These are phyloP conservation scores for Huso huso DNA, from an alignment of 2,797 vertebrate genomes.

Conservation along the genomic window DNA sequence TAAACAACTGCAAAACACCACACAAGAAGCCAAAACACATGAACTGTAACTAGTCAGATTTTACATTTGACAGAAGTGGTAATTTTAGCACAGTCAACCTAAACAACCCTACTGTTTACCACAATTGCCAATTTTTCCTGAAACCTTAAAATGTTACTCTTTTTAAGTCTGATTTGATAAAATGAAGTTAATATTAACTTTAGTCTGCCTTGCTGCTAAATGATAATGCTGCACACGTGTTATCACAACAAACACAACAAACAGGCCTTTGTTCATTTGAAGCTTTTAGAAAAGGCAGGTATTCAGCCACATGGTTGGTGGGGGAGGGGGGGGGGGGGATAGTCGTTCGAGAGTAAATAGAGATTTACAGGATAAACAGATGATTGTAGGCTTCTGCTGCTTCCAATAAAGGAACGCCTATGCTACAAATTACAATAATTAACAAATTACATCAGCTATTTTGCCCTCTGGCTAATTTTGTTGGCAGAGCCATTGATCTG, in stretches of 20 bases:
- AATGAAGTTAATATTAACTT: too few species aligned
- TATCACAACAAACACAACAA: slow-evolving; percentile 4
- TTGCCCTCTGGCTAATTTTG: slow-evolving; percentile 20
- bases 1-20: too few species aligned
- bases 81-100: too few species aligned
- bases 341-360: slow-evolving; percentile 35
- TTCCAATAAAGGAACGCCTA: slow-evolving; percentile 21
- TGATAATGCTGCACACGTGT: not conserved
- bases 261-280: slow-evolving; percentile 9
- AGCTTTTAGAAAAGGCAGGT: too few species aligned
- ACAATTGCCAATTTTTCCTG: too few species aligned
- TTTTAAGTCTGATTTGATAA: too few species aligned
- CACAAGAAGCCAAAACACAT: too few species aligned
- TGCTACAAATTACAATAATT: slow-evolving; percentile 40
- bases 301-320: slow-evolving; percentile 20
- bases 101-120: too few species aligned
- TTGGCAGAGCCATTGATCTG: slow-evolving; percentile 31
- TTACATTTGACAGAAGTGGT: too few species aligned
- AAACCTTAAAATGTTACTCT: too few species aligned
- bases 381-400: slow-evolving; percentile 8
- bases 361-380: slow-evolving; percentile 29
- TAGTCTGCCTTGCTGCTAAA: too few species aligned
- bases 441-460: slow-evolving; percentile 33
- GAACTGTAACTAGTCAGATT: too few species aligned
- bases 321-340: slow-evolving; percentile 28